phyloP scores from a whole-genome alignment of 2,888 invertebrate genomes.

The Minunthozetes semirufus region DNA sequence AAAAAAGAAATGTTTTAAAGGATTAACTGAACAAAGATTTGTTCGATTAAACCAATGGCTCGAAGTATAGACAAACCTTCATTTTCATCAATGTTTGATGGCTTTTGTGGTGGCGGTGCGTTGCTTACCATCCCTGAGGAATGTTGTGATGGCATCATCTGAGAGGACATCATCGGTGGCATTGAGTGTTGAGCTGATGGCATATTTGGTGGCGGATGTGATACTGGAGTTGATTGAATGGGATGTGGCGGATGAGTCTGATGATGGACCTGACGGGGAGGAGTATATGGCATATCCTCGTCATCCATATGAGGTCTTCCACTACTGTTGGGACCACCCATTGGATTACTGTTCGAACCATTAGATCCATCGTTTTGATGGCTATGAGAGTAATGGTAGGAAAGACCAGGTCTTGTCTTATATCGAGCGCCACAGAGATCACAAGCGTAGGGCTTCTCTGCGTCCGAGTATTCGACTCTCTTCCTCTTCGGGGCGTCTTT shows the following conservation, averaged over 20 bases:
- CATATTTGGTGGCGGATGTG: slow-evolving; percentile 14
- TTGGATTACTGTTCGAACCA: slow-evolving; percentile 39
- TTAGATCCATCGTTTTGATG: slow-evolving; percentile 42
- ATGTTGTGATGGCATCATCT: slow-evolving; percentile 12
- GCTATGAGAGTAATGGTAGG: slow-evolving; percentile 72
- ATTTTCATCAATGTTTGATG: background rate
- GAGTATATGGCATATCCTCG: slow-evolving; percentile 46
- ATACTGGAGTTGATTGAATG: background rate
- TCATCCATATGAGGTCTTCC: slow-evolving; percentile 44
- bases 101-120: background rate
- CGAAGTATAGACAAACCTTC: slow-evolving; percentile 15
- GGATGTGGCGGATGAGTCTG: slow-evolving; percentile 32
- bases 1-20: background rate
- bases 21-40: background rate
- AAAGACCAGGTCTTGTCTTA: slow-evolving; percentile 91
- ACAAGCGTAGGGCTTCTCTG: slow-evolving; percentile 81
- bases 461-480: slow-evolving; percentile 52
- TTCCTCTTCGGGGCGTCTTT: slow-evolving; percentile 38
- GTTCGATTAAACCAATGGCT: too few relatives aligned
- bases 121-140: background rate
- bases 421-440: slow-evolving; percentile 93
- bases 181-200: slow-evolving; percentile 23
- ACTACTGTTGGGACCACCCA: slow-evolving; percentile 45
- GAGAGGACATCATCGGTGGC: slow-evolving; percentile 13
- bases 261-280: slow-evolving; percentile 44